Base-by-base conservation (phyloP, 2,113 vertebrate species). In the Serinus canaria region DNA sequence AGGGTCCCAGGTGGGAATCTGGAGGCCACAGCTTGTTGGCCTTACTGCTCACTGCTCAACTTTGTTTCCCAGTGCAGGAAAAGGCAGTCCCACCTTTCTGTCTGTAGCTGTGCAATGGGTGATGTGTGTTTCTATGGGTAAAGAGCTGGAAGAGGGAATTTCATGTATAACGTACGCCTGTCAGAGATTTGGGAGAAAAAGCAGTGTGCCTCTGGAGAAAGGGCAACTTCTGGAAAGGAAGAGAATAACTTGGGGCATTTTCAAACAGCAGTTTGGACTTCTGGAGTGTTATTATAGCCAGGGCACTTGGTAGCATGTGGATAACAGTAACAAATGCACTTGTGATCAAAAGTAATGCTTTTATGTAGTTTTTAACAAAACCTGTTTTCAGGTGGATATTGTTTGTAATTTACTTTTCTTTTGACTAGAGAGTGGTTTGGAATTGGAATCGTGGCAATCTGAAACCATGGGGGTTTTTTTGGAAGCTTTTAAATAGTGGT, bases 111-210 rank as follows among this genome's bases (percentile, higher is more conserved):
- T 21, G 25, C 66, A 23, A 14, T 4, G 27, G 13, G 33, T 25
- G 52, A 15, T 25, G 7, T 7, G 19, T 24, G 3, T 62, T 64
- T 49, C 21, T 41, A 5, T 10, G 5, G 24, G 21, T 67, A 22
- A 16, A 28, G 60, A 37, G 7, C 23, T 19, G 16, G 23, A 20
- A 60, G 41, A 49, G 64, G 20, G 44, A 49, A 31, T 83, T 52
- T 31, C 27, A 12, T 2, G 1, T 47, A 0, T 23, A 13, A 52
- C 0, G 0, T 28, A 5, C 0, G 9, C 13, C 0, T 30, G 31
- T 21, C 27, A 28, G 41, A 67, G 28, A 46, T 43, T 25, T 0
- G 0, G 37, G 25, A 52, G 58, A 16, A 35, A 33, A 52, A 30
- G 20, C 13, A 9, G 2, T 11, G 7, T 43, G 33, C 44, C 14